These are phyloP conservation scores for Ooceraea biroi DNA, from an alignment of 1,140 invertebrate genomes.

Conservation along the genomic window DNA sequence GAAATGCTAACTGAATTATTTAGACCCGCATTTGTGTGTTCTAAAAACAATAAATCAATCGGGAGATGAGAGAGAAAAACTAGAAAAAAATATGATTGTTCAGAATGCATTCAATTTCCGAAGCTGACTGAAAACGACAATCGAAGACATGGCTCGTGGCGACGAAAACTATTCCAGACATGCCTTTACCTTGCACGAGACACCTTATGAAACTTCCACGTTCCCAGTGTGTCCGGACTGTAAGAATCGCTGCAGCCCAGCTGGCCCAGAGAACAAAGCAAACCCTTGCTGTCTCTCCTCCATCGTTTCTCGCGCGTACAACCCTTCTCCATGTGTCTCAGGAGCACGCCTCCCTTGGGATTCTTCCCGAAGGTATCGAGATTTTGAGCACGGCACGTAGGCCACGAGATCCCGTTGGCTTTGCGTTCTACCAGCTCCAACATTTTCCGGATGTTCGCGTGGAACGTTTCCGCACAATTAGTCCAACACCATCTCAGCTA, in stretches of 20 bases:
- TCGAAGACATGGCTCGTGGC: background rate
- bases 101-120: background rate
- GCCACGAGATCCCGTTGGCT: constrained; percentile 80
- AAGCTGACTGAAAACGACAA: constrained; percentile 1
- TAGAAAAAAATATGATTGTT: background rate
- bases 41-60: no score
- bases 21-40: no score
- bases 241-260: constrained; percentile 79
- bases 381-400: constrained; percentile 71
- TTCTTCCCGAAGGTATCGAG: constrained; percentile 65
- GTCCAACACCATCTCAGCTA: background rate
- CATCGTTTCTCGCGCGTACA: constrained; percentile 72
- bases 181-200: constrained; percentile 78
- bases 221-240: constrained; percentile 81
- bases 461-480: background rate
- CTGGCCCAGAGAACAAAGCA: constrained; percentile 81
- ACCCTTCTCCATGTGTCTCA: constrained; percentile 60
- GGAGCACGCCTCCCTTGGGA: constrained; percentile 68
- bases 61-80: constrained; percentile 6
- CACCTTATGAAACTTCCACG: constrained; percentile 82
- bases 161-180: background rate
- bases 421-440: constrained; percentile 80
- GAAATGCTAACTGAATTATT: no score
- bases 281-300: constrained; percentile 76
- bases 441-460: constrained; percentile 73